These are phyloP conservation scores for Rutpela maculata DNA, from an alignment of 2,888 invertebrate genomes.

Conservation along the genomic window DNA sequence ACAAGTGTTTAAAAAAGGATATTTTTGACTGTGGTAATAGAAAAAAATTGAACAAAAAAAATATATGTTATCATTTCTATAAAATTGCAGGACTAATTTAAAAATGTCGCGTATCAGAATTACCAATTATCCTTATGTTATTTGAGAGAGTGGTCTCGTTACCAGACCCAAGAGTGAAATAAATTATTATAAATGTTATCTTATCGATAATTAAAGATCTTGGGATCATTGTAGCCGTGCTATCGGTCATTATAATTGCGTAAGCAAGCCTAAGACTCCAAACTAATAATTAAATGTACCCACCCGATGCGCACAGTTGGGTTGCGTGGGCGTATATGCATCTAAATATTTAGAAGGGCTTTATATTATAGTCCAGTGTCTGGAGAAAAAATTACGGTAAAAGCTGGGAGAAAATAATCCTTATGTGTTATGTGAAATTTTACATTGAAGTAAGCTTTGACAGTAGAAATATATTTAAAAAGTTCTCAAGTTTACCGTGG, in stretches of 20 bases:
- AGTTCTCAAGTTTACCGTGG: no score
- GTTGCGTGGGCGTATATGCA: not conserved
- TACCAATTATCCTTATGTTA: not conserved
- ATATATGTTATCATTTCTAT: not conserved
- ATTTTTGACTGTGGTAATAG: no score
- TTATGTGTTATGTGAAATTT: no score
- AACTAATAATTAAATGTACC: slow-evolving; percentile 9
- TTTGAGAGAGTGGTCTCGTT: not conserved
- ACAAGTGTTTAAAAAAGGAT: no score
- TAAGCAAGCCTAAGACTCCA: not conserved
- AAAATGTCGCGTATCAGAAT: not conserved
- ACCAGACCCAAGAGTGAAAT: not conserved
- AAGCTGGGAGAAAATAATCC: no score
- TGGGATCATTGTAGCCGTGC: slow-evolving; percentile 1
- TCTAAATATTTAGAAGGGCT: not conserved
- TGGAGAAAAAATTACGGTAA: no score
- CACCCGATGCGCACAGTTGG: not conserved
- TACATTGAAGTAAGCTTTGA: no score
- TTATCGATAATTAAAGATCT: slow-evolving; percentile 23
- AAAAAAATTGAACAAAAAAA: no score
- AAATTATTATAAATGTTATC: slow-evolving; percentile 16
- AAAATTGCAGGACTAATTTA: not conserved
- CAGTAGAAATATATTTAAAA: no score
- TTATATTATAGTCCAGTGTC: no score
- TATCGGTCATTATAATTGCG: slow-evolving; percentile 4